Percentiles rank a stretch among this genome's conserved stretches.
Evolutionary conservation across 2,113 vertebrate genomes (phyloP).

Genomic region (Neolamprologus falcicula): DNA sequence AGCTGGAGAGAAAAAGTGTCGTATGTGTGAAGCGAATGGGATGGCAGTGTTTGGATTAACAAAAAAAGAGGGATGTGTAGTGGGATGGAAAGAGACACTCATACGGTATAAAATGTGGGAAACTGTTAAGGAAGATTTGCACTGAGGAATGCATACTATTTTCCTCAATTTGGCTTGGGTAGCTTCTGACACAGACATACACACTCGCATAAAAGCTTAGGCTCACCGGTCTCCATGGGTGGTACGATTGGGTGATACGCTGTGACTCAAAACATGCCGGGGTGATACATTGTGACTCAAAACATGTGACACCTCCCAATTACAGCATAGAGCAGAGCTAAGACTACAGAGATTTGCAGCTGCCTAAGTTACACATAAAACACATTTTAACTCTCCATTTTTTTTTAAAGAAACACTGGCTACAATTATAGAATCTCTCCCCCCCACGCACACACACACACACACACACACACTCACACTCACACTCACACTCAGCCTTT

Average conservation of each 20-base stretch:
- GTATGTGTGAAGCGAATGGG: not conserved
- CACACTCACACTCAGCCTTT: not conserved
- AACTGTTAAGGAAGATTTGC: constrained; percentile 14
- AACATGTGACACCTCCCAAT: constrained; percentile 49
- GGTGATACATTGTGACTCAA: constrained; percentile 28
- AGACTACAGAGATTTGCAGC: not conserved
- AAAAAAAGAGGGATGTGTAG: not conserved
- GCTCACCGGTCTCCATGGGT: constrained; percentile 31
- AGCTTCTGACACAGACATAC: constrained; percentile 7
- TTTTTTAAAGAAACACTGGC: not conserved
- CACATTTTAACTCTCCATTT: not conserved
- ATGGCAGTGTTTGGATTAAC: not conserved
- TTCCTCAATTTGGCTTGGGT: constrained; percentile 4
- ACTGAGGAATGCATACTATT: constrained; percentile 19
- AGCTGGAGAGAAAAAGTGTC: not conserved
- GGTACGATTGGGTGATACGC: constrained; percentile 16
- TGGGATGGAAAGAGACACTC: not conserved
- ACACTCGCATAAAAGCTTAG: not conserved
- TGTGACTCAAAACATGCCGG: constrained; percentile 30
- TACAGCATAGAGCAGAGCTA: not conserved
- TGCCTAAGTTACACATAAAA: not conserved
- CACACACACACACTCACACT: not conserved
- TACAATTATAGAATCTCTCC: not conserved
- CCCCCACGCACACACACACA: not conserved
- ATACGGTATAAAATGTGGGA: not conserved